These are phyloP conservation scores for Lamellibrachia columna DNA, from an alignment of 2,888 invertebrate genomes.

Conservation along the genomic window DNA sequence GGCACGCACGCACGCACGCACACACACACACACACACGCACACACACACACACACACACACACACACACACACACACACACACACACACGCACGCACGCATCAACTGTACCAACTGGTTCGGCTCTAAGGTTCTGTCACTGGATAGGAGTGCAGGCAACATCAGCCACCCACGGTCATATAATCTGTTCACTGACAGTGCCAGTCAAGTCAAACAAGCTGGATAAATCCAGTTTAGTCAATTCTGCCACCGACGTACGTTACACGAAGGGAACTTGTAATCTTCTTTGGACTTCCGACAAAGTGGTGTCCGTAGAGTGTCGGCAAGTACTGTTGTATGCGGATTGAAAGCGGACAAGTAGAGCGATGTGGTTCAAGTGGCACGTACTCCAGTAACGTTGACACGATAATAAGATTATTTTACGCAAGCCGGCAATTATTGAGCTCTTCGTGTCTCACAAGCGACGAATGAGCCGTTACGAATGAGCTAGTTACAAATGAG, in stretches of 20 bases:
- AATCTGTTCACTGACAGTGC: not conserved
- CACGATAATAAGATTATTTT: not conserved
- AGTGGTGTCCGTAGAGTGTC: not conserved
- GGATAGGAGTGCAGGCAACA: too few relatives aligned
- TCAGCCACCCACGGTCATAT: not conserved
- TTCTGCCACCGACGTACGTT: not conserved
- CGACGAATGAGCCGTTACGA: not conserved
- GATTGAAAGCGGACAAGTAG: not conserved
- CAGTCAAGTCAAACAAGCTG: not conserved
- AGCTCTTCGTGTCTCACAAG: not conserved
- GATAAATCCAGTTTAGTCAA: not conserved
- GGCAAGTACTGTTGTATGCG: not conserved
- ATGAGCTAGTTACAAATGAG: not conserved
- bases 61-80: not conserved
- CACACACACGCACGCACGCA: not conserved
- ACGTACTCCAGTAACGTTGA: not conserved
- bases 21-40: not conserved
- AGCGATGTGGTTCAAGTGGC: not conserved
- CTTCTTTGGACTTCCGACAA: not conserved
- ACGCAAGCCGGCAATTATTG: not conserved
- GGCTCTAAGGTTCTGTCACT: too few relatives aligned
- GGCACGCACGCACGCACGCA: not conserved
- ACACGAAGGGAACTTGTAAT: not conserved
- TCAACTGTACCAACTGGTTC: not conserved
- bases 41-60: not conserved